phyloP scores from a whole-genome alignment of 2,888 invertebrate genomes.

The Ceraclea dissimilis region DNA sequence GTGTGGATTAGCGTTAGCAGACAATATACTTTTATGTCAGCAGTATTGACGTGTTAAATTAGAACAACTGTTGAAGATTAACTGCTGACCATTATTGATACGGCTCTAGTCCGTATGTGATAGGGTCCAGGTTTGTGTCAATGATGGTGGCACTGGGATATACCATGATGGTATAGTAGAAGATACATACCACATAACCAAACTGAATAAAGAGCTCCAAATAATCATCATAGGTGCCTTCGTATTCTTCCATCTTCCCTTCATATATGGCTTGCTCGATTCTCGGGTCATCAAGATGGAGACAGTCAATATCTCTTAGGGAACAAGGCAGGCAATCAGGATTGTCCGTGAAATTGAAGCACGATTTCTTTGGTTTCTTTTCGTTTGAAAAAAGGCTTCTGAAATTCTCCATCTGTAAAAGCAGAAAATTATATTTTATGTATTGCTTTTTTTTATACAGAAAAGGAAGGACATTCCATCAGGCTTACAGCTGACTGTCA shows the following conservation, averaged over 20 bases:
- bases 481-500: no score
- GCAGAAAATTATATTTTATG: not conserved
- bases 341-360: slow-evolving; percentile 20
- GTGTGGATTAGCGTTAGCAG: no score
- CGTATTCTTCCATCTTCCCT: slow-evolving; percentile 59
- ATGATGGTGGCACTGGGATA: no score
- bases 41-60: no score
- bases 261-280: slow-evolving; percentile 48
- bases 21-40: no score
- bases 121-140: no score
- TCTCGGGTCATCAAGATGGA: slow-evolving; percentile 40
- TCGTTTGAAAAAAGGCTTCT: slow-evolving; percentile 11
- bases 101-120: no score
- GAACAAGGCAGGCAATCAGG: slow-evolving; percentile 21
- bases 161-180: no score
- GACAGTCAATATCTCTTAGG: slow-evolving; percentile 32
- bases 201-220: slow-evolving; percentile 73
- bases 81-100: no score
- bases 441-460: no score
- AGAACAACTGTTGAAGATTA: no score
- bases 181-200: slow-evolving; percentile 58
- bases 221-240: slow-evolving; percentile 71
- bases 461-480: no score
- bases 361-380: slow-evolving; percentile 7
- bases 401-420: slow-evolving; percentile 18